Base-by-base conservation (phyloP, 2,888 invertebrate species). In the Athalia circularis region DNA sequence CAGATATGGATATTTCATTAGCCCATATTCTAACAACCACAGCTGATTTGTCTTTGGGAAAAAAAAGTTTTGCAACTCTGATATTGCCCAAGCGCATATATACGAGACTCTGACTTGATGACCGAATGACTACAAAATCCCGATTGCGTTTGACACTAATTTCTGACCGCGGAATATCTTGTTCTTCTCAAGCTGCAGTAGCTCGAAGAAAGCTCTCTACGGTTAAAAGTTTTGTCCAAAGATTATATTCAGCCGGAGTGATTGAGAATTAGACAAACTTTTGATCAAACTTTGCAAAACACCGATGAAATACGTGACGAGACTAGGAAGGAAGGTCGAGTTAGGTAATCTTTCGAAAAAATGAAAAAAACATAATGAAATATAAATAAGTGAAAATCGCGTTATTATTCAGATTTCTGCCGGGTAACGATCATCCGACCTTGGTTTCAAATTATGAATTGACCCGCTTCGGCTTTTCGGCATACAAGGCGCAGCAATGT, bases 71-170 rank as follows among this genome's bases (percentile, higher is more conserved):
- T 13, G 65, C 7, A 8, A 48, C 4, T 13, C n/a, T 7, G 4
- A 54, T 52, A 15, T 68, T 68, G 52, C 54, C 15, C 68, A 68
- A 68, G 43, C 11, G 7, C 52, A 50, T n/a, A n/a, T n/a, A n/a
- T 43, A n/a, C 7, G 45, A 45, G 48, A 65, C 47, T 47, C 47
- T 50, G n/a, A n/a, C n/a, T n/a, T n/a, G n/a, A n/a, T n/a, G n/a
- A n/a, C n/a, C n/a, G n/a, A n/a, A n/a, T n/a, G n/a, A n/a, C n/a
- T n/a, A n/a, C n/a, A n/a, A n/a, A n/a, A n/a, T n/a, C 50, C 48
- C 67, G 67, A 15, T 48, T 52, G 48, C 52, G 48, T 48, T 67
- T 48, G 67, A 67, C 67, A 48, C 15, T 67, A 67, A 67, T 50
- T 50, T 8, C 11, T 29, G 29, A 29, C 29, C 29, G 29, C 29